Conservation (phyloP, 2,888 invertebrate genomes). For the Rhagophthalmus giganteus region DNA sequence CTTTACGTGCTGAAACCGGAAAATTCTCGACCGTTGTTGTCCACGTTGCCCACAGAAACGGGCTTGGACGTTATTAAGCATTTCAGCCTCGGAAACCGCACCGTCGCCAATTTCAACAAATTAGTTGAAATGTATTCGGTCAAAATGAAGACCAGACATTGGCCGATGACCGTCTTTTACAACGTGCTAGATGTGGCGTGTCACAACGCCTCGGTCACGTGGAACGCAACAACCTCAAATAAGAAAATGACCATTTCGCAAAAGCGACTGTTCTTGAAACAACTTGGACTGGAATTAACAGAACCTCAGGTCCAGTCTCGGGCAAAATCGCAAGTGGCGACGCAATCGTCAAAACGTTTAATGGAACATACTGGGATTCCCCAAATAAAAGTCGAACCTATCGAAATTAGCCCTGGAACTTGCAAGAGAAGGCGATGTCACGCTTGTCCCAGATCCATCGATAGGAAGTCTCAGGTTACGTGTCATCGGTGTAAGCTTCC, state of each 20-base stretch:
- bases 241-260: neutral
- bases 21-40: too few species aligned
- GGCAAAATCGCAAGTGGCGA: neutral
- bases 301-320: neutral
- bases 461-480: slow-evolving; percentile 1
- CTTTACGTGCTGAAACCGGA: too few species aligned
- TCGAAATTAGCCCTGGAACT: neutral
- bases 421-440: slow-evolving; percentile 3
- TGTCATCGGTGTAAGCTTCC: neutral
- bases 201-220: neutral
- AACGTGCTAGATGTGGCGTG: neutral
- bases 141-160: slow-evolving; percentile 2
- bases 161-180: neutral
- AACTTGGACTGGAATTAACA: neutral
- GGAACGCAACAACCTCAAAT: neutral
- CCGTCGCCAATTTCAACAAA: too few species aligned
- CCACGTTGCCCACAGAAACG: too few species aligned
- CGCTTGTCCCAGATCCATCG: slow-evolving; percentile 3
- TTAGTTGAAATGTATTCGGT: neutral
- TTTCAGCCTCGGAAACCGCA: too few species aligned
- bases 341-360: neutral
- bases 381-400: neutral
- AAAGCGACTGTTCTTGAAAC: neutral
- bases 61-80: too few species aligned
- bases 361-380: neutral